Base-by-base conservation (phyloP, 2,888 invertebrate species). In the Bombylius discolor region DNA sequence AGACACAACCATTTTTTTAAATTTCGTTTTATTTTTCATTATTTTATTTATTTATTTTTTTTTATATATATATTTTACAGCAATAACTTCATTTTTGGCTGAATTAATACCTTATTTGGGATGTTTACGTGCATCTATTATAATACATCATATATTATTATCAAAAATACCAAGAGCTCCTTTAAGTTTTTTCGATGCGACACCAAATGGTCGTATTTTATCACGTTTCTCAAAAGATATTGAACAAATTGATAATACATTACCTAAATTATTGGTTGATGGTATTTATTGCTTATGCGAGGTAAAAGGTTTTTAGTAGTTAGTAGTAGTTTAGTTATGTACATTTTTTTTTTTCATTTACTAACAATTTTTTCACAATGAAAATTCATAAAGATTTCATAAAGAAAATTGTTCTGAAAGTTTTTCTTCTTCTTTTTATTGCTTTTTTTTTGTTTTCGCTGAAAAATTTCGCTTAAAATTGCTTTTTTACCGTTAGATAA, bases 41-140 rank as follows among this genome's bases (percentile, higher is more conserved):
- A 42, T 42, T 42, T 42, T 42, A 4, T 8, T 42, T 6, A 5
- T 42, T 11, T 42, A 1, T 36, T 9, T 8, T 36, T 36, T 36
- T 36, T 36, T 36, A 6, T 36, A 8, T 36, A 8, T 36, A 36
- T 9, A 36, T 36, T 36, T 36, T 36, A 36, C 84, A 87, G 87
- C 84, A 69, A 64, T 83, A 68, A 70, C 78, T 68, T 81, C 83
- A 68, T 79, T 82, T 77, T 77, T 81, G 70, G 76, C 79, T 73
- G 85, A 84, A 75, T 76, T 85, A 76, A 76, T 79, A 70, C 82
- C 84, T 60, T 81, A 78, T 69, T 74, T 86, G 76, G 85, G 83
- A 65, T 64, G 63, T 42, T 62, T 71, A 58, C 63, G 59, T 6
- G 73, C 71, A 49, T 67, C 72, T 47, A 54, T 59, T 12, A 45